These are phyloP conservation scores for Pandion haliaetus DNA, from an alignment of 2,113 vertebrate species.

Conservation along the genomic window DNA sequence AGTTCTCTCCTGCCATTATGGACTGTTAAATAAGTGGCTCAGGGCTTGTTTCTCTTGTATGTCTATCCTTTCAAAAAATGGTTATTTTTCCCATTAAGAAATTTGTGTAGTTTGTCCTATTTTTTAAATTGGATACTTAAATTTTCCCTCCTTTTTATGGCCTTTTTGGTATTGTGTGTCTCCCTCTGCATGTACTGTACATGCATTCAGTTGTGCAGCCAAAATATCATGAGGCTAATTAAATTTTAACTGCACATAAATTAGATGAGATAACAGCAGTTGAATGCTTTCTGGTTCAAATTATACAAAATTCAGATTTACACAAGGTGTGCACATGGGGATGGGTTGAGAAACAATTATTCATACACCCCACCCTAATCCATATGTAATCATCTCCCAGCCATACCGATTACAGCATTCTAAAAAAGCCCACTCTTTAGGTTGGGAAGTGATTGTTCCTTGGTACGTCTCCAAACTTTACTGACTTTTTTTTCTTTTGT, in stretches of 20 bases:
- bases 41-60: neutral
- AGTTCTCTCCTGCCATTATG: neutral
- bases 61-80: neutral
- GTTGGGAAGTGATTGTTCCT: conserved; percentile 11
- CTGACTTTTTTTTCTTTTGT: neutral
- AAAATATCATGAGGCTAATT: conserved; percentile 54
- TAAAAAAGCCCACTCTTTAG: conserved; percentile 21
- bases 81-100: neutral
- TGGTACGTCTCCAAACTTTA: conserved; percentile 34
- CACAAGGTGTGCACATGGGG: conserved; percentile 56
- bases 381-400: conserved; percentile 39
- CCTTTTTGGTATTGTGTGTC: conserved; percentile 23
- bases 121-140: conserved; percentile 44
- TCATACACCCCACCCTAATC: conserved; percentile 24
- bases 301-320: conserved; percentile 37
- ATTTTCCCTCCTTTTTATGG: conserved; percentile 55
- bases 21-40: neutral
- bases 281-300: conserved; percentile 52
- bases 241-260: conserved; percentile 61
- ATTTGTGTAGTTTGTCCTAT: conserved; percentile 36
- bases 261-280: conserved; percentile 63
- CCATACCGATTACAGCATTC: conserved; percentile 28
- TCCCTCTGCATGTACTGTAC: conserved; percentile 31
- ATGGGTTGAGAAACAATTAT: conserved; percentile 42
- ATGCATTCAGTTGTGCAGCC: conserved; percentile 40